These are phyloP conservation scores for Burhinus bistriatus DNA, from an alignment of 2,113 vertebrate species.

Conservation along the genomic window DNA sequence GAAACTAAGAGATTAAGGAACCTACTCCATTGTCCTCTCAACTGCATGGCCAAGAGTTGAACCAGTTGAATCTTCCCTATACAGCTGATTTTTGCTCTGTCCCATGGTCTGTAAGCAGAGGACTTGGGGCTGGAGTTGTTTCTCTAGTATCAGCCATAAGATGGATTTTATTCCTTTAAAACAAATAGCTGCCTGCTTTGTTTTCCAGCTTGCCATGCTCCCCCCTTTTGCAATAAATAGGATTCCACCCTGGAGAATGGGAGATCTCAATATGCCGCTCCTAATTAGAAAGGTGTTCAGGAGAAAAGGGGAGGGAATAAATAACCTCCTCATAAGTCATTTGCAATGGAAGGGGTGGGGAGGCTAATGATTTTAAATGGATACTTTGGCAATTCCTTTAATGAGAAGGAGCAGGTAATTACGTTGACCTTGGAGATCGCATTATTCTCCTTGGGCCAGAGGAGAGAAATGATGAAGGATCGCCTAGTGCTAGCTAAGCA, in stretches of 20 bases:
- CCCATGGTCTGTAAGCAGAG: not conserved
- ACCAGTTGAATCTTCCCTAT: not conserved
- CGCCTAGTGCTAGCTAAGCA: not conserved
- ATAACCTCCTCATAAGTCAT: slow-evolving; percentile 16
- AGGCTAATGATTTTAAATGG: not conserved
- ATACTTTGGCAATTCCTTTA: slow-evolving; percentile 12
- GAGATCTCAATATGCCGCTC: not conserved
- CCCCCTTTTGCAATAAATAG: not conserved
- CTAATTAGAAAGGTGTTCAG: not conserved
- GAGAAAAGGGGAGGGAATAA: not conserved
- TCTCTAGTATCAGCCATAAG: not conserved
- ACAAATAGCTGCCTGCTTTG: not conserved
- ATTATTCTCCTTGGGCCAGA: not conserved
- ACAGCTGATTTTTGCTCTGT: not conserved
- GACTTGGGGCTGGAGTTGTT: not conserved
- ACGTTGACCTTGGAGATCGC: not conserved
- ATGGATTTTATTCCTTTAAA: not conserved
- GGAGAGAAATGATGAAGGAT: not conserved
- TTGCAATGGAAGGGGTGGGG: not conserved
- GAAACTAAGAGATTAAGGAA: not conserved
- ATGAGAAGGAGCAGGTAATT: slow-evolving; percentile 35
- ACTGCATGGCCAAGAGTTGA: not conserved
- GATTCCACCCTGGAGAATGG: not conserved
- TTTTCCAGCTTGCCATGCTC: not conserved
- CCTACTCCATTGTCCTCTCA: not conserved